Base-by-base conservation (phyloP, 2,113 vertebrate genomes). In the Lanius collurio region DNA sequence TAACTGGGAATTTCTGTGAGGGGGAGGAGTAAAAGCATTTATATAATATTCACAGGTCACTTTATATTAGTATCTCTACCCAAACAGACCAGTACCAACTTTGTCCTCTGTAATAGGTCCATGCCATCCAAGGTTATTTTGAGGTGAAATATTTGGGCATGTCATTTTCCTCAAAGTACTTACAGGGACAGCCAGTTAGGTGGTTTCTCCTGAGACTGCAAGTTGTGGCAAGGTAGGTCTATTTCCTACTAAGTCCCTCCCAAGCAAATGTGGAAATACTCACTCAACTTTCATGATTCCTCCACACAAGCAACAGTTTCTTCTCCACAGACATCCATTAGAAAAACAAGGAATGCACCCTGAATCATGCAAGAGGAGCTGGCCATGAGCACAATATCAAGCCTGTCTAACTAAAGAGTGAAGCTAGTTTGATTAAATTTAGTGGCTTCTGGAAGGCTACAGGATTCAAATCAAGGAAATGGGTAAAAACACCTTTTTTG, bases 1-100 rank as follows among this genome's bases (percentile, higher is more conserved):
- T 78, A 95, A 92, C 37, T 49, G 27, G 46, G 57, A 88, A 78
- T n/a, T 93, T 90, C 35, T 57, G 68, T n/a, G 47, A 64, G 68
- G 41, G 13, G 86, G 35, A 70, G 26, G 23, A 86, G 35, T 85
- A 83, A 79, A 90, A 84, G 56, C 52, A 84, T 87, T 96, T 96
- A 90, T 83, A 24, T 94, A 95, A 93, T 83, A 86, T 88, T 81
- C 65, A 83, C 68, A 89, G 64, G 80, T 90, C 76, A 71, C n/a
- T 89, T 81, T 56, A 68, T n/a, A 80, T 88, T 77, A 90, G 15
- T 73, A 35, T 75, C 56, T 91, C 64, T 78, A 28, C 42, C 19
- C 52, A 81, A 63, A 86, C 23, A 86, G 8, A 56, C 42, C 59
- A 69, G 63, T 59, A 59, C 21, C 37, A 92, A 64, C 30, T 42